Base-by-base conservation (phyloP, 2,888 invertebrate genomes). In the Baronia brevicornis region DNA sequence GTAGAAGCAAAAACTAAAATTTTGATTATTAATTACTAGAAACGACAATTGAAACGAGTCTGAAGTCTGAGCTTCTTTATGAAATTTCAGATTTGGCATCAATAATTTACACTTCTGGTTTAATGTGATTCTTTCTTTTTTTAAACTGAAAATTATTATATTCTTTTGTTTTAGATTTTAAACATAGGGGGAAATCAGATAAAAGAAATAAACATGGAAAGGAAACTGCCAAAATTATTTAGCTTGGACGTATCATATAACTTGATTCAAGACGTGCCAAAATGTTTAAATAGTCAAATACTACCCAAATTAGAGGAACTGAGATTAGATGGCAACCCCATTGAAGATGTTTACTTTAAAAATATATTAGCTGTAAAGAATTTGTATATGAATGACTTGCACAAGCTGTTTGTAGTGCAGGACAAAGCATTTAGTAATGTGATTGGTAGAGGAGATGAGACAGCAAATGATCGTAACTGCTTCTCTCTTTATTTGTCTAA, bases 231-330 rank as follows among this genome's bases (percentile, higher is more conserved):
- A 0, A 72, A 67, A 22, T 59, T 88, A 1, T 70, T 65, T 46
- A 73, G 60, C 19, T 46, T 88, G 33, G 87, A 88, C 45, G 26
- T 88, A 11, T 86, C 87, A 1, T 73, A 77, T 46, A 88, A 88
- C 44, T 44, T 69, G 4, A 54, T 88, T 9, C 41, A 55, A 1
- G 67, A 63, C 31, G 61, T 88, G 38, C 87, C 88, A 2, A 63
- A 71, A 43, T 59, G 65, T 11, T 50, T 87, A 12, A 82, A 57
- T 42, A 52, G 58, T 1, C 61, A 72, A 29, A 65, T 72, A 28
- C 71, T 86, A 17, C 87, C 88, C 1, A 64, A 63, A 44, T 61
- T 88, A 36, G 72, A 75, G 28, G 75, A 73, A 23, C 60, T 88
- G 3, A 55, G 72, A n/a, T 54, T 88, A 23, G 86, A 86, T 49